Evolutionary conservation across 2,797 vertebrate species (phyloP).

Genomic region (Coluber constrictor): DNA sequence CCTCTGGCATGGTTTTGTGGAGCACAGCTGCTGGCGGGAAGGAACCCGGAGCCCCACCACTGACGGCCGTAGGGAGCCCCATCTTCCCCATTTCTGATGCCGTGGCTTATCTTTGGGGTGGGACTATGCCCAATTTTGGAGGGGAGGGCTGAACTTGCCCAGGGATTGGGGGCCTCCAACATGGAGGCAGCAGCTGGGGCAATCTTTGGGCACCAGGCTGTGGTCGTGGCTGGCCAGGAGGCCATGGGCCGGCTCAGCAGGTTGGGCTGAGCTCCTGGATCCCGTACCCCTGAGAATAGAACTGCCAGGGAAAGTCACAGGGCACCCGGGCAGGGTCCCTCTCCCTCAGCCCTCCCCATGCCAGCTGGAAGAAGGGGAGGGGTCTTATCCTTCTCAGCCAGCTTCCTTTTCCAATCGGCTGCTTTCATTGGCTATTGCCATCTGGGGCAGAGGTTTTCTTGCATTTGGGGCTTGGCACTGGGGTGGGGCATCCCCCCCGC

Average conservation of each 20-base stretch:
- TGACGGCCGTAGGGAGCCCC: neutral
- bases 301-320: neutral
- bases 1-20: neutral
- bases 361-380: neutral
- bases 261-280: conserved; percentile 36
- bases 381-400: neutral
- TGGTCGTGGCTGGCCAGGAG: neutral
- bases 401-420: neutral
- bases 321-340: neutral
- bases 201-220: too few relatives aligned
- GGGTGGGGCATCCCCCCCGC: neutral
- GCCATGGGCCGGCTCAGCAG: conserved; percentile 21
- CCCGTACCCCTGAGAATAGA: neutral
- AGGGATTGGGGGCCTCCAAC: neutral
- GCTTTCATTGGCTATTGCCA: neutral
- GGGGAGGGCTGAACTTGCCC: neutral
- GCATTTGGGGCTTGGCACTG: neutral
- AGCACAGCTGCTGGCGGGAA: neutral
- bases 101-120: neutral
- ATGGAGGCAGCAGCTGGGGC: neutral
- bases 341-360: neutral
- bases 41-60: neutral
- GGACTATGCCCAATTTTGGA: neutral
- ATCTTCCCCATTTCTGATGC: neutral
- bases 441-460: neutral